These are phyloP conservation scores for Tetramorium alpestre DNA, from an alignment of 1,140 invertebrate genomes.

Conservation along the genomic window DNA sequence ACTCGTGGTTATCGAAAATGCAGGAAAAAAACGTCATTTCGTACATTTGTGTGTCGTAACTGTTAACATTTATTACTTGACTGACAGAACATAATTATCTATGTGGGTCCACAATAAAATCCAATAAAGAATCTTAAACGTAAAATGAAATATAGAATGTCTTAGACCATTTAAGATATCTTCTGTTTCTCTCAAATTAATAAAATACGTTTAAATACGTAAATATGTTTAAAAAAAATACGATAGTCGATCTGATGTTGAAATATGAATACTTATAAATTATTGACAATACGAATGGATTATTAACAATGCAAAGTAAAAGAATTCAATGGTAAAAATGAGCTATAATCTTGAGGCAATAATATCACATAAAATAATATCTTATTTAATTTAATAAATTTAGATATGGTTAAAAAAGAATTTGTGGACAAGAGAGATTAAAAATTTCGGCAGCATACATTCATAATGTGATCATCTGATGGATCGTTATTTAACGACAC, in stretches of 20 bases:
- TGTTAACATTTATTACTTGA: neutral
- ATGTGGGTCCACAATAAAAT: neutral
- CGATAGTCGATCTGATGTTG: neutral
- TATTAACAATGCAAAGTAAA: neutral
- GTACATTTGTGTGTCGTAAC: neutral
- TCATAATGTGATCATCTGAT: neutral
- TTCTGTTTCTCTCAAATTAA: neutral
- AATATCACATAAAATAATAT: neutral
- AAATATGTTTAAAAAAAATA: neutral
- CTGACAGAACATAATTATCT: neutral
- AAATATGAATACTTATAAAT: neutral
- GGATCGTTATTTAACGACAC: neutral
- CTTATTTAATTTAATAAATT: neutral
- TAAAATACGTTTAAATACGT: too few relatives aligned
- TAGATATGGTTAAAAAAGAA: neutral
- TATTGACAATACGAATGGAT: neutral
- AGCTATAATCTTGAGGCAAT: neutral
- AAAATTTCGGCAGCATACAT: neutral
- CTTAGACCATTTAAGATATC: neutral
- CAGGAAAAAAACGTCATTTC: conserved; percentile 19
- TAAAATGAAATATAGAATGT: neutral
- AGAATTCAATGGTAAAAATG: neutral
- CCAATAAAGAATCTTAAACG: neutral
- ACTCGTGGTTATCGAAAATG: conserved; percentile 33
- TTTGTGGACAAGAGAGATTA: neutral